These are phyloP conservation scores for Hesperophylax magnus DNA, from an alignment of 1,140 invertebrate genomes.

Conservation along the genomic window DNA sequence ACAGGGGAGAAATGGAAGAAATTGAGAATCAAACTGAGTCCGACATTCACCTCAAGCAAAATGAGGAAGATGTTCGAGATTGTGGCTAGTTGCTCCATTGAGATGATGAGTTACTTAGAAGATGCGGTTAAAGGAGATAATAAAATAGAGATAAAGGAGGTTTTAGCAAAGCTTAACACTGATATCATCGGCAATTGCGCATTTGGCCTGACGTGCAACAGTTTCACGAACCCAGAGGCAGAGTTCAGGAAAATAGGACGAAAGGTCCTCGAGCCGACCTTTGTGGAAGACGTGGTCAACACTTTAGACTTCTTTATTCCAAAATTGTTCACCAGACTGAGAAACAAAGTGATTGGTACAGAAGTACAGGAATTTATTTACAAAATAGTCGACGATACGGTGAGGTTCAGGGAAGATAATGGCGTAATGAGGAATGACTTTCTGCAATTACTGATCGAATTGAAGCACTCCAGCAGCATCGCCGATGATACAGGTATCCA, in stretches of 20 bases:
- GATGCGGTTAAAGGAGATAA: slow-evolving; percentile 63
- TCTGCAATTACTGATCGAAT: slow-evolving; percentile 73
- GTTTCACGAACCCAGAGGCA: slow-evolving; percentile 70
- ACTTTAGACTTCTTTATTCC: slow-evolving; percentile 39
- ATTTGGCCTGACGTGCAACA: slow-evolving; percentile 75
- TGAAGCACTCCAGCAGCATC: slow-evolving; percentile 56
- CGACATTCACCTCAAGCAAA: slow-evolving; percentile 61
- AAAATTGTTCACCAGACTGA: slow-evolving; percentile 19
- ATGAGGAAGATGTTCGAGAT: slow-evolving; percentile 60
- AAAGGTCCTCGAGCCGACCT: slow-evolving; percentile 59
- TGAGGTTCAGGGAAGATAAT: slow-evolving; percentile 68
- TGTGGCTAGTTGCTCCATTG: slow-evolving; percentile 64
- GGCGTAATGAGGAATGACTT: slow-evolving; percentile 72
- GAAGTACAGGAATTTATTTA: slow-evolving; percentile 68
- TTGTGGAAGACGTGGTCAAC: slow-evolving; percentile 10
- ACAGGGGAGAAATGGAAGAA: slow-evolving; percentile 63
- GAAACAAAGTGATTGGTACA: not conserved
- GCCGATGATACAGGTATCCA: slow-evolving; percentile 8
- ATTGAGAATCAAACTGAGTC: slow-evolving; percentile 59
- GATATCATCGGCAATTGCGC: slow-evolving; percentile 76
- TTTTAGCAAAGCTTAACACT: slow-evolving; percentile 74
- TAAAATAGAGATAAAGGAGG: slow-evolving; percentile 68
- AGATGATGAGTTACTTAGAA: slow-evolving; percentile 58
- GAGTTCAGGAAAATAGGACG: slow-evolving; percentile 70
- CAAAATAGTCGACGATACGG: slow-evolving; percentile 70